These are phyloP conservation scores for Macquaria australasica DNA, from an alignment of 2,113 vertebrate species.

Conservation along the genomic window DNA sequence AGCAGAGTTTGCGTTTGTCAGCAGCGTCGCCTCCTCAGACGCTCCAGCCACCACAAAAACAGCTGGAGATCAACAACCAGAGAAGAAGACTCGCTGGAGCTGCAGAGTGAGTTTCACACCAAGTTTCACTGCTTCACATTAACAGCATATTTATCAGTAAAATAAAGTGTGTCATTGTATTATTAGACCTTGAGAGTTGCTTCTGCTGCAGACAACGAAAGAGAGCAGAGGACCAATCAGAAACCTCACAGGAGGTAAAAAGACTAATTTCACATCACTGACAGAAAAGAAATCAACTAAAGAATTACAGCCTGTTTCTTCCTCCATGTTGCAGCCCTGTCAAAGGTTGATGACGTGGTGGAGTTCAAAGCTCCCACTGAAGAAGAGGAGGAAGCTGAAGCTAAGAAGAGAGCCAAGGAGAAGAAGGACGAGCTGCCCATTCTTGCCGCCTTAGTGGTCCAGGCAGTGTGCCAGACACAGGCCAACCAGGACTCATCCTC, in stretches of 20 bases:
- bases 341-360: background rate
- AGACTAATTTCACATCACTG: slow-evolving; percentile 4
- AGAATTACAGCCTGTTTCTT: background rate
- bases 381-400: background rate
- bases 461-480: slow-evolving; percentile 9
- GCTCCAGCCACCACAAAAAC: slow-evolving; percentile 4
- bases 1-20: background rate
- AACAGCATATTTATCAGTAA: background rate
- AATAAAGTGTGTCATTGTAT: background rate
- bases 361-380: background rate
- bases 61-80: background rate
- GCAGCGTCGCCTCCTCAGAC: background rate
- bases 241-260: background rate
- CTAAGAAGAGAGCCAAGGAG: background rate
- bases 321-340: background rate
- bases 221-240: background rate
- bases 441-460: background rate
- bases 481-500: background rate
- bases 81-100: background rate
- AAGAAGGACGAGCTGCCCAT: background rate
- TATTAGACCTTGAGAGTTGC: background rate
- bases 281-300: background rate
- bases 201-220: background rate
- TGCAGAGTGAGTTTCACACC: background rate
- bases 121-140: no score